Percentiles rank a stretch among this genome's conserved stretches.
phyloP scores from a whole-genome alignment of 2,113 vertebrate species.

The Chlorodrepanis virens region DNA sequence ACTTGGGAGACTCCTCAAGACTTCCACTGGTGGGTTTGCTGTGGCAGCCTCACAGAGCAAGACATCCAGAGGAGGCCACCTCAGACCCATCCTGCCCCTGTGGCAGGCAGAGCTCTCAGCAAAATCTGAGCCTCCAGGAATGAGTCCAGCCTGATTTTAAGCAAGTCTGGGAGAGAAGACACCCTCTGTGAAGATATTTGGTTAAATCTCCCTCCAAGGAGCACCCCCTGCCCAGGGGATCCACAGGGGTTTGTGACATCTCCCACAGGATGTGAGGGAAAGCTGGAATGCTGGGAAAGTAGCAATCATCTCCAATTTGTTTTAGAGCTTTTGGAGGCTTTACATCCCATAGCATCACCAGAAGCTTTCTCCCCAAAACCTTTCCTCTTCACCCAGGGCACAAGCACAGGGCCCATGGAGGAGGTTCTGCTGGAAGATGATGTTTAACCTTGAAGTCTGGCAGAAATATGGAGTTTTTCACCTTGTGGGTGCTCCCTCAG shows the following conservation, averaged over 20 bases:
- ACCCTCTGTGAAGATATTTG: not conserved
- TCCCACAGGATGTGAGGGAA: not conserved
- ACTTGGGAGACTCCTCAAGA: not conserved
- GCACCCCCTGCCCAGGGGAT: not conserved
- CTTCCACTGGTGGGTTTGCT: rapidly evolving
- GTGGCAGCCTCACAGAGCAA: not conserved
- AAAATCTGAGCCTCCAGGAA: not conserved
- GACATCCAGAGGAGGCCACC: not conserved
- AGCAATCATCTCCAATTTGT: rapidly evolving
- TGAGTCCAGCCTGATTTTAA: not conserved
- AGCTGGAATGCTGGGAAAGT: not conserved
- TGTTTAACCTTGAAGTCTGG: not conserved
- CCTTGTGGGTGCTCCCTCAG: not conserved
- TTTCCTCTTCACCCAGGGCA: not conserved
- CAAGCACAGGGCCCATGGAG: rapidly evolving
- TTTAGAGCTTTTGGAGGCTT: not conserved
- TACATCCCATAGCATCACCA: too few relatives aligned
- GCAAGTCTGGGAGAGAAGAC: not conserved
- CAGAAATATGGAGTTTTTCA: not conserved
- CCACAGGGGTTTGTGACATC: not conserved
- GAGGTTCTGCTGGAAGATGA: not conserved
- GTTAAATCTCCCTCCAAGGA: not conserved
- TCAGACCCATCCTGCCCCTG: rapidly evolving
- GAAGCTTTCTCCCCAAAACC: not conserved
- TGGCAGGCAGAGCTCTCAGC: not conserved